A percentile compares a stretch with the other conserved stretches of the same genome.
phyloP scores from a whole-genome alignment of 2,113 vertebrate species.

The Pimephales promelas region DNA sequence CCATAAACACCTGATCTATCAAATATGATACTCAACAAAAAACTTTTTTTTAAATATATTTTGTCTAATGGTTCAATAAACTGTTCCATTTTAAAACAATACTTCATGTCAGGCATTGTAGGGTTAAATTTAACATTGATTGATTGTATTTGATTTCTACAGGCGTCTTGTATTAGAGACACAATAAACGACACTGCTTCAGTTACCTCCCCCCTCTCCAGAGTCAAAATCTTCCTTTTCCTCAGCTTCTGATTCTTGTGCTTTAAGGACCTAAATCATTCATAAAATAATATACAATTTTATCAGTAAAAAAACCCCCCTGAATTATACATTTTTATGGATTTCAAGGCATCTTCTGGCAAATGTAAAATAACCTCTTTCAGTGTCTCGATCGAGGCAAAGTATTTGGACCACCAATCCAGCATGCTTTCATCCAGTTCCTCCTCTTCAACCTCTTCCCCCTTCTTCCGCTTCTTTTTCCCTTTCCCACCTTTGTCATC shows the following conservation, averaged over 20 bases:
- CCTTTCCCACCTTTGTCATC: constrained; percentile 83
- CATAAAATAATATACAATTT: constrained; percentile 3
- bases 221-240: constrained; percentile 94
- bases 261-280: constrained; percentile 81
- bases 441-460: constrained; percentile 85
- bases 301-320: background rate
- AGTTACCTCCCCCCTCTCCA: constrained; percentile 66
- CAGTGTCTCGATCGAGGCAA: constrained; percentile 93
- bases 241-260: constrained; percentile 89
- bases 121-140: too few species aligned
- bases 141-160: too few species aligned
- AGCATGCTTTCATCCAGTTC: constrained; percentile 91
- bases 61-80: too few species aligned
- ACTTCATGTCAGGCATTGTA: too few species aligned
- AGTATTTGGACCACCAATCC: constrained; percentile 99
- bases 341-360: background rate
- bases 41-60: too few species aligned
- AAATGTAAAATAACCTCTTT: constrained; percentile 78
- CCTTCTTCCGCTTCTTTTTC: constrained; percentile 85
- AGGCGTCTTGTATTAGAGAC: too few species aligned
- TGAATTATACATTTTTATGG: background rate
- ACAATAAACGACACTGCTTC: too few species aligned
- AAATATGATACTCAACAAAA: too few species aligned
- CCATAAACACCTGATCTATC: too few species aligned
- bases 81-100: too few species aligned